Percentiles rank a stretch among this genome's conserved stretches.
Evolutionary conservation across 2,113 vertebrate species (phyloP).

Genomic region (Opisthocomus hoazin): DNA sequence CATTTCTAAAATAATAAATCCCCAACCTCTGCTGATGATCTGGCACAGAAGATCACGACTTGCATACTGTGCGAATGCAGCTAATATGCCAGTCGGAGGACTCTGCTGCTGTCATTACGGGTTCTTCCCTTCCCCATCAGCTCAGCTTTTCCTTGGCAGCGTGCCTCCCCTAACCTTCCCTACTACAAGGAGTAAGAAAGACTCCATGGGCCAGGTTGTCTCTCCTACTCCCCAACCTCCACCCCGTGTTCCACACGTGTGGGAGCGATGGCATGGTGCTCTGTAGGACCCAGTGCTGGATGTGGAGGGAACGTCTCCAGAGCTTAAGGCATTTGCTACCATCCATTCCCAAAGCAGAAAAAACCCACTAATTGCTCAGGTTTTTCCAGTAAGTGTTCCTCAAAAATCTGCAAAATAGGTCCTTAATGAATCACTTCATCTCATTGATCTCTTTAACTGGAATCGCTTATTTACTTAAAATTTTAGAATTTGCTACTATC

Average conservation of each 20-base stretch:
- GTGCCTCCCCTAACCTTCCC: neutral
- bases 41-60: neutral
- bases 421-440: conserved; percentile 30
- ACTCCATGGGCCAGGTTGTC: no score
- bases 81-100: neutral
- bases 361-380: neutral
- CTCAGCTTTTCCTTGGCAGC: neutral
- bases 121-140: neutral
- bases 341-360: neutral
- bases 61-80: neutral
- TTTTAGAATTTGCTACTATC: neutral
- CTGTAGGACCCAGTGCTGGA: neutral
- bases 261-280: neutral
- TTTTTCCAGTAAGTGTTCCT: neutral
- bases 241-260: rapidly evolving
- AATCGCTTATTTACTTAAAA: conserved; percentile 27
- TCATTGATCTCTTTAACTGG: conserved; percentile 32
- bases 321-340: neutral
- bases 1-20: neutral
- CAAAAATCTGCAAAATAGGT: neutral
- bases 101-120: neutral
- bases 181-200: neutral
- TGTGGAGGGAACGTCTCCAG: neutral
- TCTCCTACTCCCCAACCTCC: neutral
- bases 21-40: neutral